Evolutionary conservation across 2,797 vertebrate genomes (phyloP), one percentile per base, ranked within the genome.

Genomic region (Coendou prehensilis): DNA sequence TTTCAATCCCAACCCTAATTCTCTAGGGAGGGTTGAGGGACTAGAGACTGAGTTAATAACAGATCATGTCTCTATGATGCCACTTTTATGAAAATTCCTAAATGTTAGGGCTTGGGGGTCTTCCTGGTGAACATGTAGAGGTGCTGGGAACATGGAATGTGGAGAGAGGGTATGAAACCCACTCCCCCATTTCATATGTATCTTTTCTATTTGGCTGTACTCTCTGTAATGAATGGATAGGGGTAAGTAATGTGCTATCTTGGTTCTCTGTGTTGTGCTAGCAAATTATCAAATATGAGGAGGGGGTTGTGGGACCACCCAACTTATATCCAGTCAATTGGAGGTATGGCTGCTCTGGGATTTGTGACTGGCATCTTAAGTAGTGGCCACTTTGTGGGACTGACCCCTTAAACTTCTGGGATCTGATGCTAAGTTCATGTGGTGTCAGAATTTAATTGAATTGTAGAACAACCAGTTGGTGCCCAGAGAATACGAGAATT

Each of bases 191-290:
- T 10, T 37, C 76, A 23, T 30, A 1, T 52, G 33, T 11, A 20
- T 20, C 69, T 71, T 5, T 63, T n/a, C 59, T 3, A 4, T 71
- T 52, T 28, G 84, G 56, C 56, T 67, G 26, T 50, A n/a, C 9
- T 6, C 37, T 84, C 85, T 64, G 14, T 56, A 9, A 64, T 41
- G 57, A 93, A 59, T 52, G 33, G 54, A n/a, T 59, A 28, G 28
- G 47, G 41, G 22, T 30, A 28, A 47, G 26, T 33, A 79, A 52
- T 50, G 8, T 13, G 10, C 64, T 63, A 87, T 41, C 71, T 78
- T 56, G 76, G 61, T 93, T 88, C 94, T 90, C 37, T 9, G 75
- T 78, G 57, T 47, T 61, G 7, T 76, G 67, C 76, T 75, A 87
- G 37, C n/a, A 56, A 84, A 45, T 33, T 89, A 63, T 9, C 37